These are phyloP conservation scores for Tupaia tana DNA, from an alignment of 2,113 vertebrate genomes.

Conservation along the genomic window DNA sequence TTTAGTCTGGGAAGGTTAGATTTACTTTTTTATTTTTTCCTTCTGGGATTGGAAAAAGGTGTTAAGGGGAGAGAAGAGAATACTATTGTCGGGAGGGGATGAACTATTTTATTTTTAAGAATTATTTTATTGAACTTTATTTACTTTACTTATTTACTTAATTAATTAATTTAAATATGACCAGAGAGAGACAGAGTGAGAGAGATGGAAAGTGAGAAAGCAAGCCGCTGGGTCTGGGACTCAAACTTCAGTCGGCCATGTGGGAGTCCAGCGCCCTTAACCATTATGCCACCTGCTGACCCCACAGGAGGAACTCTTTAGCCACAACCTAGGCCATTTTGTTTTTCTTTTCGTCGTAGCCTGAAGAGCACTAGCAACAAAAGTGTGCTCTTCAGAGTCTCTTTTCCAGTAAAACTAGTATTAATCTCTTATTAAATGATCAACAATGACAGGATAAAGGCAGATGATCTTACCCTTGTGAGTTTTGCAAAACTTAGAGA, in stretches of 20 bases:
- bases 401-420: constrained; percentile 39
- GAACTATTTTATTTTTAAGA: background rate
- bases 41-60: background rate
- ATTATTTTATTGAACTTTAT: no score
- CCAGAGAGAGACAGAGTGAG: no score
- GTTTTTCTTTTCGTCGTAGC: background rate
- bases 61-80: background rate
- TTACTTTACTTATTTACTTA: no score
- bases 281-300: no score
- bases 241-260: no score
- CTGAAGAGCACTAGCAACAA: background rate
- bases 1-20: background rate
- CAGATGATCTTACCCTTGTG: background rate
- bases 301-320: no score
- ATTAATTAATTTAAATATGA: no score
- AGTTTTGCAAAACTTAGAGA: background rate
- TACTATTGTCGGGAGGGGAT: background rate
- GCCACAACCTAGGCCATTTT: background rate
- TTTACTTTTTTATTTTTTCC: background rate
- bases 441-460: background rate
- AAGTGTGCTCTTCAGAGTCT: background rate
- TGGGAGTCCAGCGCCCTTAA: no score
- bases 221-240: no score
- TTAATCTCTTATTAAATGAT: background rate
- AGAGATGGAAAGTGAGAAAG: no score